phyloP scores from a whole-genome alignment of 2,113 vertebrate species.

The Zapornia atra region DNA sequence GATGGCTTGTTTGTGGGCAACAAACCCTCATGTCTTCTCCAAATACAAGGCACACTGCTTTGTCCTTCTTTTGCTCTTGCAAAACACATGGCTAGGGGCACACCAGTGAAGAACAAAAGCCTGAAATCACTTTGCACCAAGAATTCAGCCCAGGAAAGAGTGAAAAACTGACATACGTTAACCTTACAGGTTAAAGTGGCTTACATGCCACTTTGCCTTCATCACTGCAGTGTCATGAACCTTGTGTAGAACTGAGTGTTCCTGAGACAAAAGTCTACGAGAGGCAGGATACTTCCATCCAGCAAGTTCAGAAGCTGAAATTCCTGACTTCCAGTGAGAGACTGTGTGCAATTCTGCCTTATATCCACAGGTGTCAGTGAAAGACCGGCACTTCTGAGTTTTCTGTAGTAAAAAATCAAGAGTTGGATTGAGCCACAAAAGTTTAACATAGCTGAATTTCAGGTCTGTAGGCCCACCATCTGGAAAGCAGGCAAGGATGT shows the following conservation, averaged over 20 bases:
- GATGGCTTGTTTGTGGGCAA: not conserved
- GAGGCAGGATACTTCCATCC: not conserved
- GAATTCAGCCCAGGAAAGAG: not conserved
- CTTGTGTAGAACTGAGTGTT: not conserved
- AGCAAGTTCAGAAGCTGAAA: not conserved
- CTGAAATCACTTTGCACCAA: not conserved
- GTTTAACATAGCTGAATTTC: not conserved
- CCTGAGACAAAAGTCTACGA: not conserved
- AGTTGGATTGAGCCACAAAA: not conserved
- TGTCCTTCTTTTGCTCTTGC: not conserved
- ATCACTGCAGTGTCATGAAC: not conserved
- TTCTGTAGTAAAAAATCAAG: not conserved
- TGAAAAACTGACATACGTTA: not conserved
- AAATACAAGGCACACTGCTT: not conserved
- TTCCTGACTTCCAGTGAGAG: not conserved
- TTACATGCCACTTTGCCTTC: rapidly evolving
- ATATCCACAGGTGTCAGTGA: constrained; percentile 58
- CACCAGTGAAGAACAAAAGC: not conserved
- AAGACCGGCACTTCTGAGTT: not conserved
- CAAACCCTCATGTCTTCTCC: rapidly evolving
- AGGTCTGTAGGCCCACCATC: not conserved
- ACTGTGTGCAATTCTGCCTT: not conserved
- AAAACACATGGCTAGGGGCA: not conserved
- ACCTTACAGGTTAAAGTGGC: not conserved
- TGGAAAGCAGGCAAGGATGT: not conserved